Evolutionary conservation across 2,888 invertebrate species (phyloP).

Genomic region (Leuctra nigra): DNA sequence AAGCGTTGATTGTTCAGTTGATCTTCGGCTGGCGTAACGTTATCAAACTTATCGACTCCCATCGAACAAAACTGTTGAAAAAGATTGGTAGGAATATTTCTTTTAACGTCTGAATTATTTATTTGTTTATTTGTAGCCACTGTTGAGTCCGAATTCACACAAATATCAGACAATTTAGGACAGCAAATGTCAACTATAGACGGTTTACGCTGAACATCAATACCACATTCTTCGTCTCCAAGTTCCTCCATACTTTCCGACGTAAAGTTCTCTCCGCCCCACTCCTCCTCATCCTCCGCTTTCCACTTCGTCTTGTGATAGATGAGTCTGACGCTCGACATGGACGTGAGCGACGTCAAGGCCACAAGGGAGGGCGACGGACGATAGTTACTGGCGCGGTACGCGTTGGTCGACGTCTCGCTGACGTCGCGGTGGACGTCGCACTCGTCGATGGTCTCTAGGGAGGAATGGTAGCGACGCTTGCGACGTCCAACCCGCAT

Average conservation of each 20-base stretch:
- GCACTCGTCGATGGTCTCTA: background rate
- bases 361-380: conserved; percentile 1
- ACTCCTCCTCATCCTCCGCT: background rate
- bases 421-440: background rate
- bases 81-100: too few relatives aligned
- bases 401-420: too few relatives aligned
- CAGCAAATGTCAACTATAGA: too few relatives aligned
- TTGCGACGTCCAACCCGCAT: background rate
- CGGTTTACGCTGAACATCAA: background rate
- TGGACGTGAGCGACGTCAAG: background rate
- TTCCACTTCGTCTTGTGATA: background rate
- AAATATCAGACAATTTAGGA: too few relatives aligned
- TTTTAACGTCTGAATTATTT: too few relatives aligned
- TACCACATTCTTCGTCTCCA: background rate
- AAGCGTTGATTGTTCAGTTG: too few relatives aligned
- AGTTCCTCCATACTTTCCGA: background rate
- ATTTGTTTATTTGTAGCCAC: too few relatives aligned
- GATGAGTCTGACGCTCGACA: background rate
- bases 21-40: too few relatives aligned
- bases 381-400: too few relatives aligned
- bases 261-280: background rate
- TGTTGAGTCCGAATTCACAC: too few relatives aligned
- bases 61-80: too few relatives aligned
- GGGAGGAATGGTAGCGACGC: background rate
- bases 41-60: too few relatives aligned